Evolutionary conservation across 2,797 vertebrate genomes (phyloP).

Genomic region (Mormyrops attenuatus): DNA sequence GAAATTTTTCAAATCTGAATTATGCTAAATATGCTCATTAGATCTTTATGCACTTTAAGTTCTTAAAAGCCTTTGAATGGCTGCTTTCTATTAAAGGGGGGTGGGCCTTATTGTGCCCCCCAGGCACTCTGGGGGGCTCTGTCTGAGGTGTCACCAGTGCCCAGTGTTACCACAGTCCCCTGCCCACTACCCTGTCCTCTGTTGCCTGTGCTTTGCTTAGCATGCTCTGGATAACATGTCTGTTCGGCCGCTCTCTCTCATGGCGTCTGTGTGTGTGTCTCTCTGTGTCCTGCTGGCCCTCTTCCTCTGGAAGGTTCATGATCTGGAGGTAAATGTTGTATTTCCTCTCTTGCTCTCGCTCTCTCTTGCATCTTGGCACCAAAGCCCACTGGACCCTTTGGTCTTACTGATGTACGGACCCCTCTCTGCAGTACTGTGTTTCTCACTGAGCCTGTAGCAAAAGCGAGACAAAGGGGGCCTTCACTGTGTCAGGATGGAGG

Average conservation of each 20-base stretch:
- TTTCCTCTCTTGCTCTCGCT: slow-evolving; percentile 24
- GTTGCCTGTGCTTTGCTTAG: slow-evolving; percentile 14
- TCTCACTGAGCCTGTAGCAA: background rate
- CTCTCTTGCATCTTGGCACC: background rate
- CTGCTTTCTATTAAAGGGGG: background rate
- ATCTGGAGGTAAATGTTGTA: slow-evolving; percentile 70
- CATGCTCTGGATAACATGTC: background rate
- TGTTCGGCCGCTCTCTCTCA: slow-evolving; percentile 37
- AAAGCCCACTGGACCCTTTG: background rate
- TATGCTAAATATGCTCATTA: background rate
- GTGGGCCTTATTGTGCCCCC: background rate
- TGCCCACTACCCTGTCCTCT: background rate
- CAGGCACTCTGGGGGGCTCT: background rate
- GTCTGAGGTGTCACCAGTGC: background rate
- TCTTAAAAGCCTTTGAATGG: background rate
- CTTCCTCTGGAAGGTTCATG: slow-evolving; percentile 69
- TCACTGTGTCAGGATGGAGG: background rate
- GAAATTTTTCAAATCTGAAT: background rate
- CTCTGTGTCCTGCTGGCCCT: slow-evolving; percentile 43
- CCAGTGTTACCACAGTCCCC: background rate
- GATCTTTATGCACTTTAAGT: background rate
- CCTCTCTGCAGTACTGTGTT: background rate
- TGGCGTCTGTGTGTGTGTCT: slow-evolving; percentile 39
- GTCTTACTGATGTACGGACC: background rate
- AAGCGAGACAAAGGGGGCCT: background rate